Evolutionary conservation across 2,888 invertebrate species (phyloP).

Genomic region (Thereva unica): DNA sequence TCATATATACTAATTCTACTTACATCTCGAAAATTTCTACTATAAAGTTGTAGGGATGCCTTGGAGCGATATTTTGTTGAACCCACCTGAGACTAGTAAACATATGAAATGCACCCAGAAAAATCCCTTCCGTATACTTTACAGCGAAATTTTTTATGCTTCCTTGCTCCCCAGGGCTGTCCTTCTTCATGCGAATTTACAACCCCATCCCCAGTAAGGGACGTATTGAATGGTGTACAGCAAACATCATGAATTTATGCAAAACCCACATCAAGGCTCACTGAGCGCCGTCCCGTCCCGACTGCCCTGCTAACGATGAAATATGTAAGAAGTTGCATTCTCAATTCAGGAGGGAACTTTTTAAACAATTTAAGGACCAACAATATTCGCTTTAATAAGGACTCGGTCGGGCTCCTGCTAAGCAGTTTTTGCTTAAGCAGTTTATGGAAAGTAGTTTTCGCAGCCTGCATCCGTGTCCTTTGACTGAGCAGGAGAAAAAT

Average conservation of each 20-base stretch:
- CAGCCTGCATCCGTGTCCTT: neutral
- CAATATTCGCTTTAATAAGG: conserved; percentile 9
- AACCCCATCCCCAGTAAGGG: neutral
- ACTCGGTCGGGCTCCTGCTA: neutral
- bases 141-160: conserved; percentile 3
- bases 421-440: neutral
- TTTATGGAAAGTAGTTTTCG: conserved; percentile 4
- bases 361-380: neutral
- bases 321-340: conserved; percentile 14
- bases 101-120: neutral
- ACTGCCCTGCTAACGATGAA: conserved; percentile 4
- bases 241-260: conserved; percentile 20
- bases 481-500: neutral
- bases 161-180: neutral
- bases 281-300: no score
- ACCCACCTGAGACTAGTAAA: neutral
- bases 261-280: conserved; percentile 10
- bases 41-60: no score
- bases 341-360: conserved; percentile 1
- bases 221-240: conserved; percentile 14
- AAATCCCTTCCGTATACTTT: conserved; percentile 1
- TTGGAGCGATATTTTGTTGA: no score
- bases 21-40: no score
- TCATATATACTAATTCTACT: no score
- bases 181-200: neutral